Evolutionary conservation across 2,797 vertebrate genomes (phyloP).

Genomic region (Austrolebias charrua): DNA sequence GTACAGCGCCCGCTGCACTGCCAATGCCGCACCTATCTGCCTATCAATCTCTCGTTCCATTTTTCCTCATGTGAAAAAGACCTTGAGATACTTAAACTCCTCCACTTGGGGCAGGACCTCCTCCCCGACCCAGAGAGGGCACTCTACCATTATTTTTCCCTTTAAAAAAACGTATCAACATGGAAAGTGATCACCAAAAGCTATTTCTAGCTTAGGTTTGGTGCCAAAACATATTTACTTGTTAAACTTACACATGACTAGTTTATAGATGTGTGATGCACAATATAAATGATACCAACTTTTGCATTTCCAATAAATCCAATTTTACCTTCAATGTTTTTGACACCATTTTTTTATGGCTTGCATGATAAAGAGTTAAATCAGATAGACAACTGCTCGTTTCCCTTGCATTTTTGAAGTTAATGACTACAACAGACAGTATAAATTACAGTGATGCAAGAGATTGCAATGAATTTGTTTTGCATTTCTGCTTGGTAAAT

Average conservation of each 20-base stretch:
- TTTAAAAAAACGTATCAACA: too few species aligned
- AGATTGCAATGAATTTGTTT: constrained; percentile 62
- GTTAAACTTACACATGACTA: background rate
- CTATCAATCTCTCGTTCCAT: too few species aligned
- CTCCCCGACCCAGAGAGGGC: too few species aligned
- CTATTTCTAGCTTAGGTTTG: background rate
- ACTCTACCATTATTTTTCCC: too few species aligned
- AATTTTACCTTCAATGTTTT: background rate
- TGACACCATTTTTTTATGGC: background rate
- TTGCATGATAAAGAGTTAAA: constrained; percentile 2
- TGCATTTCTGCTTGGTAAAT: constrained; percentile 64
- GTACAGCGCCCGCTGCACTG: too few species aligned
- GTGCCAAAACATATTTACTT: background rate
- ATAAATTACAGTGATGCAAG: constrained; percentile 72
- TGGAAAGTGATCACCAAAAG: background rate
- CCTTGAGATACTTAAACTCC: too few species aligned
- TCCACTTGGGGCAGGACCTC: too few species aligned
- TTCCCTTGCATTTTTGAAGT: constrained; percentile 26
- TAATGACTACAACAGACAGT: constrained; percentile 55
- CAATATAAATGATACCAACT: constrained; percentile 1
- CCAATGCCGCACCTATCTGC: too few species aligned
- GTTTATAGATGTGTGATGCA: background rate
- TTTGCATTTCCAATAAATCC: constrained; percentile 17
- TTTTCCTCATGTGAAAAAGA: too few species aligned
- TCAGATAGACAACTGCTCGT: constrained; percentile 28